phyloP scores from a whole-genome alignment of 92 coral and sea anemone species.

The Hydrozoanthus gracilis region DNA sequence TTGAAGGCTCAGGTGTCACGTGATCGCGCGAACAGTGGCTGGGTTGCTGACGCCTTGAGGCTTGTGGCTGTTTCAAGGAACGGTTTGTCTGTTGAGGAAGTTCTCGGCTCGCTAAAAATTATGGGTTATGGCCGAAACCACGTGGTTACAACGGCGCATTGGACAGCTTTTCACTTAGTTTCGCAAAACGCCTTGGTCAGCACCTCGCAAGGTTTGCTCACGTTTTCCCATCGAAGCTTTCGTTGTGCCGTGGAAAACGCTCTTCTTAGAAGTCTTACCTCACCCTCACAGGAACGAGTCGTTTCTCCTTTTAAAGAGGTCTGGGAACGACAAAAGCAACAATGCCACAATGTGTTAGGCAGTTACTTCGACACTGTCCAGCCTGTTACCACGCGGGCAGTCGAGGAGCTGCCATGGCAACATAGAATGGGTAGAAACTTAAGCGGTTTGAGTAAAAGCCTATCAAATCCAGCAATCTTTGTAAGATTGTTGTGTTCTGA shows the following conservation, averaged over 20 bases:
- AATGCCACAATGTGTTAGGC: constrained; percentile 88
- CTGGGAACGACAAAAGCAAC: constrained; percentile 97
- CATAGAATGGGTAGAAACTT: constrained; percentile 76
- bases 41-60: constrained; percentile 96
- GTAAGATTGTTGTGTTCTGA: constrained; percentile 59
- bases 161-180: constrained; percentile 80
- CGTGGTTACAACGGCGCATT: constrained; percentile 83
- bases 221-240: constrained; percentile 75
- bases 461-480: constrained; percentile 75
- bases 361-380: constrained; percentile 72
- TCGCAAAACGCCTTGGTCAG: constrained; percentile 80
- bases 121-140: constrained; percentile 87
- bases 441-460: constrained; percentile 61
- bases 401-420: constrained; percentile 98
- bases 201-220: constrained; percentile 78
- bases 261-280: constrained; percentile 87
- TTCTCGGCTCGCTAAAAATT: constrained; percentile 76
- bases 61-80: constrained; percentile 84
- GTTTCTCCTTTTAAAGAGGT: constrained; percentile 81
- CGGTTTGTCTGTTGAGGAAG: constrained; percentile 86
- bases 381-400: constrained; percentile 69
- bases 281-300: constrained; percentile 92
- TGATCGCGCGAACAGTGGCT: constrained; percentile 96
- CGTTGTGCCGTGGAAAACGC: constrained; percentile 86
- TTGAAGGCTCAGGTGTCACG: constrained; percentile 89